These are phyloP conservation scores for Cheiracanthium punctorium DNA, from an alignment of 2,888 invertebrate species.

Conservation along the genomic window DNA sequence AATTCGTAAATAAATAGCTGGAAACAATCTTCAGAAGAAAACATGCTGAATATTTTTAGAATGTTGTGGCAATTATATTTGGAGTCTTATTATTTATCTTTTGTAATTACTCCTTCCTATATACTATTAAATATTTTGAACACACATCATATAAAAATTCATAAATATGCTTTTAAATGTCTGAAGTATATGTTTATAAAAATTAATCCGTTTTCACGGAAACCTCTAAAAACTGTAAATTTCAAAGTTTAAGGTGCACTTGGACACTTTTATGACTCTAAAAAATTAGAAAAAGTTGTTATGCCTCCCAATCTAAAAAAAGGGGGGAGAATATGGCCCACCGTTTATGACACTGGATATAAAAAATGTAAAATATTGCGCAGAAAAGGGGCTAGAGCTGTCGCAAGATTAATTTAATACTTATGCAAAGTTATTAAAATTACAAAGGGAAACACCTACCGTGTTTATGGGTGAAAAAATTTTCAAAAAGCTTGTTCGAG, in stretches of 20 bases:
- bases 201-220: too few species aligned
- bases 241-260: not conserved
- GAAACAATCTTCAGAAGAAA: too few species aligned
- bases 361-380: not conserved
- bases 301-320: not conserved
- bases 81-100: too few species aligned
- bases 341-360: not conserved
- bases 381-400: not conserved
- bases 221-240: not conserved
- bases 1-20: too few species aligned
- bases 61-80: too few species aligned
- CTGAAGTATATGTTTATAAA: too few species aligned
- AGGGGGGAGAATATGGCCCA: not conserved
- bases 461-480: conserved; percentile 35
- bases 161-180: too few species aligned
- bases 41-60: too few species aligned
- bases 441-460: conserved; percentile 32
- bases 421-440: conserved; percentile 43
- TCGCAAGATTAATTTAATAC: conserved; percentile 36
- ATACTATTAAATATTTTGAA: too few species aligned
- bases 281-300: not conserved
- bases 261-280: not conserved
- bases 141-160: too few species aligned
- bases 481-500: conserved; percentile 16
- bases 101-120: too few species aligned